These are phyloP conservation scores for Chrysotoxum bicinctum DNA, from an alignment of 2,888 invertebrate species.

Conservation along the genomic window DNA sequence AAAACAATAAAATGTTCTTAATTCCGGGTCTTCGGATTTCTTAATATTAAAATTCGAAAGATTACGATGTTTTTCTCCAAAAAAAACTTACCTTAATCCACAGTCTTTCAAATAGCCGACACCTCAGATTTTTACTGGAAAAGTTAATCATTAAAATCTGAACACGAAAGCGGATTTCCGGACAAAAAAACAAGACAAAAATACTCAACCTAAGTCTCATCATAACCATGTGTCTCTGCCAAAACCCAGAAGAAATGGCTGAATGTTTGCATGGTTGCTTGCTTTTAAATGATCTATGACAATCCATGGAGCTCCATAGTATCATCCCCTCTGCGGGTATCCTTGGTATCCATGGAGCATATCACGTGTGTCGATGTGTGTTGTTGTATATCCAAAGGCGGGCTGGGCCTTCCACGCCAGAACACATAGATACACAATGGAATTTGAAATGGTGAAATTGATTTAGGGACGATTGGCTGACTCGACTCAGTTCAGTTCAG, in stretches of 20 bases:
- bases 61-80: too few species aligned
- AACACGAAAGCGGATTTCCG: conserved; percentile 27
- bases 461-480: conserved; percentile 70
- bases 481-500: conserved; percentile 18
- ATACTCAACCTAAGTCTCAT: neutral
- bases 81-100: neutral
- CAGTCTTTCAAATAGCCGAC: neutral
- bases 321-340: conserved; percentile 13
- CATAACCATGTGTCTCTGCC: conserved; percentile 34
- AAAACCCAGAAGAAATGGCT: conserved; percentile 14
- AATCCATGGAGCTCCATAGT: conserved; percentile 11
- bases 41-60: too few species aligned
- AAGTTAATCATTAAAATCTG: conserved; percentile 34
- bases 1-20: too few species aligned
- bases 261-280: conserved; percentile 46
- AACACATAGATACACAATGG: conserved; percentile 42
- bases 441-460: conserved; percentile 63
- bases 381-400: conserved; percentile 39
- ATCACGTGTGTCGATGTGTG: neutral
- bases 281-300: conserved; percentile 53
- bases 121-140: conserved; percentile 8
- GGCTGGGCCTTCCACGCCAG: conserved; percentile 48
- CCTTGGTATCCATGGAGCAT: neutral
- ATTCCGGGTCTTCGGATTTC: too few species aligned
- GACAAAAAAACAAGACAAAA: neutral